Evolutionary conservation across 1,140 invertebrate species (phyloP), one percentile per base, ranked within the genome.

Genomic region (Dryas iulia): DNA sequence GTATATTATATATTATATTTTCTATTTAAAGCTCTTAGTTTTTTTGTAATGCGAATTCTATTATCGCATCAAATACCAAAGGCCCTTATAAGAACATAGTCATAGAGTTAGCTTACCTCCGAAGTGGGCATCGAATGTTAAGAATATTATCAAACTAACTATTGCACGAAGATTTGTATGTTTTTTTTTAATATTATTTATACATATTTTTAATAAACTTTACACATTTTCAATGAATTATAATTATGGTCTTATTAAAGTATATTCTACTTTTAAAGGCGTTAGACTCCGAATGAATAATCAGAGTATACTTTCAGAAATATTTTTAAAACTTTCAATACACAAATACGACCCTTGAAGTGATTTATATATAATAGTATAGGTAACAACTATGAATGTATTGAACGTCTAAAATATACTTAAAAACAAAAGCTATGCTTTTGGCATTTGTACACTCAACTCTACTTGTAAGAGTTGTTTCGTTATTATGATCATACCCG

Each of bases 11-110:
- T 88, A 87, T 85, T 85, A 89, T 84, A 80, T 82, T 91, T 85
- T 79, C 89, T 91, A 91, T 91, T 91, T 91, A 91, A 91, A 91
- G 89, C 89, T 91, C 89, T 91, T 91, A 91, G 86, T 90, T 88
- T 89, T 82, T 84, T 87, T 87, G 52, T 85, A 62, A 88, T 81
- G 82, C 86, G 83, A 88, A 77, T 82, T 78, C 71, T 82, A 82
- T 70, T 71, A 79, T 78, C 86, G 87, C 87, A 85, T 82, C 68
- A 76, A 89, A 87, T 86, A 89, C 82, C 86, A 82, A 83, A 79
- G 75, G 80, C 81, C 83, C 77, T 72, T 33, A 61, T 73, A 64
- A 66, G 64, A 70, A 69, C 54, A 67, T 66, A 73, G 73, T 69
- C 60, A 57, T 59, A 69, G 31, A 64, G 58, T 72, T 54, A 35